phyloP scores from a whole-genome alignment of 2,888 invertebrate genomes.

The Pheosia tremula region DNA sequence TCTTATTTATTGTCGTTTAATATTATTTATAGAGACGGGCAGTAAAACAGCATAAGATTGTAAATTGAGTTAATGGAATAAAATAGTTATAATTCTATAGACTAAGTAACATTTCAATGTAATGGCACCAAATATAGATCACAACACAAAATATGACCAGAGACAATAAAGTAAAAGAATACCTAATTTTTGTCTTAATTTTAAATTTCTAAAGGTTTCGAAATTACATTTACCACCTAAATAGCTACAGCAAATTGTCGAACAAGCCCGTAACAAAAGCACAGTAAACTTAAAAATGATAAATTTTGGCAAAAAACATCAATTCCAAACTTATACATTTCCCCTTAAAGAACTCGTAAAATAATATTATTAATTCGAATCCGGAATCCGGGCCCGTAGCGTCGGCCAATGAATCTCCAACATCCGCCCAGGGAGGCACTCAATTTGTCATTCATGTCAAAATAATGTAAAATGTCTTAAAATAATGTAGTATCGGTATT shows the following conservation, averaged over 20 bases:
- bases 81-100: not conserved
- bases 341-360: conserved; percentile 25
- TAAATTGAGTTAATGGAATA: conserved; percentile 13
- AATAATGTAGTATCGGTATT: conserved; percentile 60
- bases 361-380: conserved; percentile 61
- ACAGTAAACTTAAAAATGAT: not conserved
- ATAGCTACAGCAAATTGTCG: not conserved
- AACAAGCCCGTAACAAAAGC: not conserved
- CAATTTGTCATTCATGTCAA: conserved; percentile 77
- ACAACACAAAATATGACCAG: too few relatives aligned
- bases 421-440: conserved; percentile 69
- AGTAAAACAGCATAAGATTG: conserved; percentile 25
- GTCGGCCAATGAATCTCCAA: conserved; percentile 67
- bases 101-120: too few relatives aligned
- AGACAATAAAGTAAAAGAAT: too few relatives aligned
- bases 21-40: conserved; percentile 44
- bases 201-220: too few relatives aligned
- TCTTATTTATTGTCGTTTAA: conserved; percentile 58
- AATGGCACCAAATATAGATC: too few relatives aligned
- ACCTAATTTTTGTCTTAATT: too few relatives aligned
- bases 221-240: not conserved
- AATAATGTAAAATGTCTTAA: conserved; percentile 69
- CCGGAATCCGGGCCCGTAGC: conserved; percentile 47
- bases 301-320: not conserved
- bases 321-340: conserved; percentile 22